phyloP scores from a whole-genome alignment of 2,113 vertebrate genomes.

The Paramormyrops kingsleyae region DNA sequence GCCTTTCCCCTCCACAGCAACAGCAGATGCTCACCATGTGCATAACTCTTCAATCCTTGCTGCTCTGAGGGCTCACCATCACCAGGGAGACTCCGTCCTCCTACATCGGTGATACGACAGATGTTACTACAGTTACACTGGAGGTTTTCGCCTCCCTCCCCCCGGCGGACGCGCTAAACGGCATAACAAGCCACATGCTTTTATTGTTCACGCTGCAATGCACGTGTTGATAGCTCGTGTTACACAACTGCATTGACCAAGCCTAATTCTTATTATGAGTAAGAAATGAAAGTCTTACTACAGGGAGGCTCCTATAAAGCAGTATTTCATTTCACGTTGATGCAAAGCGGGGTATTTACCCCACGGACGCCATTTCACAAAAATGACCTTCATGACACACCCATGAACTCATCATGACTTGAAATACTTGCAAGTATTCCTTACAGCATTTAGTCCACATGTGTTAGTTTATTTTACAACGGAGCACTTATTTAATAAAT shows the following conservation, averaged over 20 bases:
- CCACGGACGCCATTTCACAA: not conserved
- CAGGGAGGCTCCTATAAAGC: not conserved
- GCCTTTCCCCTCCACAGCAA: constrained; percentile 50
- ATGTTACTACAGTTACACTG: not conserved
- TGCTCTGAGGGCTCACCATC: constrained; percentile 45
- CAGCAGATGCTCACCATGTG: constrained; percentile 64
- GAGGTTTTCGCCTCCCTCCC: not conserved
- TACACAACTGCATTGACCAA: not conserved
- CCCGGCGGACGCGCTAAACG: not conserved
- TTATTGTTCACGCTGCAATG: not conserved
- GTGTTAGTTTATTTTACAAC: constrained; percentile 12
- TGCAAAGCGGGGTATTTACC: not conserved
- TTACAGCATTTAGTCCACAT: constrained; percentile 8
- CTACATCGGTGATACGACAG: constrained; percentile 52
- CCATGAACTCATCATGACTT: not conserved
- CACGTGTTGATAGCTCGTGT: not conserved
- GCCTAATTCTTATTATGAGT: not conserved
- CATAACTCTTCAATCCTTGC: constrained; percentile 61
- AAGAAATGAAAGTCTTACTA: not conserved
- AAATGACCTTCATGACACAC: not conserved
- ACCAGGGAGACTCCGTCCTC: constrained; percentile 1
- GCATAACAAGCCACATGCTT: not conserved
- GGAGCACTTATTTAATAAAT: not conserved
- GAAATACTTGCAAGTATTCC: not conserved
- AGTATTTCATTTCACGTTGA: not conserved